Percentiles rank a stretch among this genome's conserved stretches.
Conservation (phyloP, 2,797 vertebrate species). For the Cuculus canorus region DNA sequence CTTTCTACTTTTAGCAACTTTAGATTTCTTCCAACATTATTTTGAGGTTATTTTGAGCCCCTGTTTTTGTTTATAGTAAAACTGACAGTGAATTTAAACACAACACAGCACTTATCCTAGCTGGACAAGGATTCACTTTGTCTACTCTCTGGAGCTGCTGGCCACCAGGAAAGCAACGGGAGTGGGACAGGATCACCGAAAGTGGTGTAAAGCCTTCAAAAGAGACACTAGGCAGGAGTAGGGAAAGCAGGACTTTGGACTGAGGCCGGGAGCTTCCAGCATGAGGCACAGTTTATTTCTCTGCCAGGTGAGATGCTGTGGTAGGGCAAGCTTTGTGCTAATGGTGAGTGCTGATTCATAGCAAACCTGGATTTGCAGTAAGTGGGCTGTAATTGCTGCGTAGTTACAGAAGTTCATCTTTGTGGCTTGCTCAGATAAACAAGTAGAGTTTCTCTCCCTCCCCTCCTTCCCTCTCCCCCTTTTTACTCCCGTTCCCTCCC, state of each 20-base stretch:
- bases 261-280: background rate
- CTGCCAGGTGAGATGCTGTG: background rate
- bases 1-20: background rate
- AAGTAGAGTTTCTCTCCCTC: background rate
- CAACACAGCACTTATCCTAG: background rate
- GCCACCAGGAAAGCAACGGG: background rate
- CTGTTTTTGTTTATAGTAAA: background rate
- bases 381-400: background rate
- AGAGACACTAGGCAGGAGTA: background rate
- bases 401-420: background rate
- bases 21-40: background rate
- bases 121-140: accelerated
- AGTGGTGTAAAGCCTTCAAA: background rate
- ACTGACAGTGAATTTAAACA: background rate
- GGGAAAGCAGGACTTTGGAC: background rate
- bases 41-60: background rate
- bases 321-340: background rate
- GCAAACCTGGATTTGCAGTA: background rate
- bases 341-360: background rate
- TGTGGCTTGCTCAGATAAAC: constrained; percentile 25
- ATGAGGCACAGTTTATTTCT: background rate
- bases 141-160: background rate
- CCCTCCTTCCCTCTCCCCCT: background rate
- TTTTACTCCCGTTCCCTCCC: background rate
- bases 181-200: accelerated